Base-by-base conservation (phyloP, 2,113 vertebrate genomes). In the Rhombomys opimus region DNA sequence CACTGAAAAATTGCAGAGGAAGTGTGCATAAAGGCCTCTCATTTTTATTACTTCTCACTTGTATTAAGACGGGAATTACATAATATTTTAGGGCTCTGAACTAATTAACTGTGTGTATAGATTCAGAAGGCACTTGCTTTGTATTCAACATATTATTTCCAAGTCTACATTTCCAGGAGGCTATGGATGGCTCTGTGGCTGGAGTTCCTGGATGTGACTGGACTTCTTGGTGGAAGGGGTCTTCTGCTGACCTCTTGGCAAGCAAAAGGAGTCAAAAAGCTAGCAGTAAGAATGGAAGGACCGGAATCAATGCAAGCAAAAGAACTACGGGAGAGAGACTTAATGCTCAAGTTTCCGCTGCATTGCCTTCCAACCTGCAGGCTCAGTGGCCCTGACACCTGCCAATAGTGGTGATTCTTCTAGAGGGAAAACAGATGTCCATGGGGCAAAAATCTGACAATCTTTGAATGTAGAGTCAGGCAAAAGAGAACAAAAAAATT, bases 1-100 rank as follows among this genome's bases (percentile, higher is more conserved):
- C 38, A 86, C 94, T 96, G 96, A 93, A 94, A 46, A 96, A 95
- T 57, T 82, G 78, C 95, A 80, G 88, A 93, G 96, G 93, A 97
- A 91, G 41, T 91, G 82, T 95, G 94, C 92, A 96, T 78, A 97
- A 95, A 93, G 57, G 22, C 86, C 54, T 75, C 89, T 96, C 82
- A 2, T 76, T 94, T 75, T 91, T 93, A 87, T 84, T 70, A 76
- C 93, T 94, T 95, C 89, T 97, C 75, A n/a, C 87, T 97, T 94
- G 89, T 87, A 72, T 96, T 87, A 94, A 93, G 95, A 95, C 96
- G 85, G 87, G 63, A 96, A 93, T 93, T 89, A 72, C 89, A 94
- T 81, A 92, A 90, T 59, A 84, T 93, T 94, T 95, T 91, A 87
- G 41, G 59, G 35, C 89, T 90, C 90, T 96, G 14, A 94, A 38